Base-by-base conservation (phyloP, 64 coral and sea anemone genomes). In the Actinia tenebrosa region DNA sequence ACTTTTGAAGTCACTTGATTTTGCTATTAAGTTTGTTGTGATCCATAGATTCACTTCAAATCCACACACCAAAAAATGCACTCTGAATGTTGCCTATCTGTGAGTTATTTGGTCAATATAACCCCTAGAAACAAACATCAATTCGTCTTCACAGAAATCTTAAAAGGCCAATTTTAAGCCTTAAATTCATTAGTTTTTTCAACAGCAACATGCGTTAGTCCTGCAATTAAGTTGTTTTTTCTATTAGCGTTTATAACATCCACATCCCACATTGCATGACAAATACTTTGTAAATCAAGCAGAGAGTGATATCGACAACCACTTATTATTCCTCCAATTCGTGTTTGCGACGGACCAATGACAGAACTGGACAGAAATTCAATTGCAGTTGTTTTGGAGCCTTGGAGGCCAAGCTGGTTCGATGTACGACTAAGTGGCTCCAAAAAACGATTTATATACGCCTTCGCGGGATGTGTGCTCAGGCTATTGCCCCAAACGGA, bases 381-480 rank as follows among this genome's bases (percentile, higher is more conserved):
- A 47, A 81, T 81, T 37, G 16, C 7, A 50, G 43, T 50, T 81
- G 79, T 81, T 81, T 50, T 81, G 79, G 45, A 53, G 79, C 50
- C 79, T 81, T 16, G 4, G 44, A 50, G 79, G 79, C 79, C 43
- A 81, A 81, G 79, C 44, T 81, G 79, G 16, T 81, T 22, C 79
- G 50, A 81, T 81, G 6, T 81, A 14, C 79, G 79, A 81, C 79
- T 16, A 45, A 81, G 6, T 81, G 79, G 79, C 79, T 81, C 79
- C 79, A 81, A 81, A 81, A 75, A 3, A n/a, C 47, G 69, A 75
- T 75, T 75, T 75, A 75, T 75, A 75, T 75, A 75, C 69, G 69
- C 69, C 69, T 75, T 42, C 7, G 23, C 69, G n/a, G 69, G 69
- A 75, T 75, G 26, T 69, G 64, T 69, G 64, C n/a, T 23, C 10